Base-by-base conservation (phyloP, 2,113 vertebrate species). In the Myotis brandtii region DNA sequence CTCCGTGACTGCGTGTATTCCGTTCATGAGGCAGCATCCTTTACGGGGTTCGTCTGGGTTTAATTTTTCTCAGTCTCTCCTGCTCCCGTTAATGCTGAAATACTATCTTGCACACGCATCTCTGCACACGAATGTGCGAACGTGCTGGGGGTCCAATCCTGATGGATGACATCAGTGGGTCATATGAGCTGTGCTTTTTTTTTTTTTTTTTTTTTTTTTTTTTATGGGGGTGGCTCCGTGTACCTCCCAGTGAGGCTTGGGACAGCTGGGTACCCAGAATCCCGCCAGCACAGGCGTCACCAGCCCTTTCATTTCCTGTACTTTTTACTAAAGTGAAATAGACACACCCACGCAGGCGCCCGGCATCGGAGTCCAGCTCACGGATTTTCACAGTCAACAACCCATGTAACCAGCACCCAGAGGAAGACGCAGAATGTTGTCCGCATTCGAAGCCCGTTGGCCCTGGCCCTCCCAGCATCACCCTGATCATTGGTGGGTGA, bases 71-170 rank as follows among this genome's bases (percentile, higher is more conserved):
- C 17, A 0, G 32, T 56, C 30, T 25, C 66, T 12, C 5, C 48
- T 30, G 9, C 34, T 7, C 27, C n/a, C 2, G n/a, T 2, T 2
- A 16, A 23, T 2, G 7, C 56, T 8, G n/a, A 32, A 7, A 4
- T 8, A 14, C 3, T 2, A 27, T 69, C 50, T 70, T 2, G 3
- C 43, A 25, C 23, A 8, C 10, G 2, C 4, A 7, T 10, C 50
- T 59, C 54, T 6, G 77, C 32, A 48, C 52, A 6, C 2, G 8
- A 0, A 9, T 5, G 9, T 34, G 66, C n/a, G 20, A 16, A 21
- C 0, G 0, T 5, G 30, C n/a, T 4, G 67, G 23, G 17, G 12
- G 5, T 3, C 9, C 2, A 0, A 0, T 59, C n/a, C 27, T 72
- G 30, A 9, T 1, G 18, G 0, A 10, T 30, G 16, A 23, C 17